A percentile compares a stretch with the other conserved stretches of the same genome.
These are phyloP conservation scores for Indicator maculatus DNA, from an alignment of 2,113 vertebrate genomes.

Conservation along the genomic window DNA sequence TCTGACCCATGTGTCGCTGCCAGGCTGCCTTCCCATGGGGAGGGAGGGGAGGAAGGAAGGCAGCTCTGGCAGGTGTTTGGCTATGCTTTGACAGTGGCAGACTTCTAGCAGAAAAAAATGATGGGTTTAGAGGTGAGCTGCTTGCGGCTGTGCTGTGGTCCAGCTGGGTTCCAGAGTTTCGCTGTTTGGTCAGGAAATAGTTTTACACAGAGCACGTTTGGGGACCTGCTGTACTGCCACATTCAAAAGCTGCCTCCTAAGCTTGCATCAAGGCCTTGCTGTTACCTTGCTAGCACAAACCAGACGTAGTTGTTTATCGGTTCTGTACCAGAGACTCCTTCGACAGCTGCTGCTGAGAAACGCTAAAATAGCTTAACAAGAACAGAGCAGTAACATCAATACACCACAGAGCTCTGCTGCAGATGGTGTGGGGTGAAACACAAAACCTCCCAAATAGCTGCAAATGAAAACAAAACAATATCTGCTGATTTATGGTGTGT, in stretches of 20 bases:
- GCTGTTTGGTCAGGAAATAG: not conserved
- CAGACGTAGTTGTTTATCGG: not conserved
- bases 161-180: not conserved
- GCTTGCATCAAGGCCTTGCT: not conserved
- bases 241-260: not conserved
- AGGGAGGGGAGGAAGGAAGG: not conserved
- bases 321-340: not conserved
- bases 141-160: not conserved
- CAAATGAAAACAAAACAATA: conserved; percentile 12
- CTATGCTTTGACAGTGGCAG: not conserved
- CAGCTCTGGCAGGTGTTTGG: not conserved
- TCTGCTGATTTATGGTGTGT: conserved; percentile 14
- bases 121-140: not conserved
- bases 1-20: not conserved
- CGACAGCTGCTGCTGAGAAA: not conserved
- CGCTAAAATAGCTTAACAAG: not conserved
- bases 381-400: not conserved
- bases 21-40: not conserved
- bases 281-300: not conserved
- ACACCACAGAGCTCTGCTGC: not conserved
- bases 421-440: conserved; percentile 16
- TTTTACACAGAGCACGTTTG: not conserved
- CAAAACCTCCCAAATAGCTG: conserved; percentile 7
- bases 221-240: not conserved
- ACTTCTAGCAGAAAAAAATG: not conserved